phyloP scores from a whole-genome alignment of 2,888 invertebrate species.

The Clitarchus hookeri region DNA sequence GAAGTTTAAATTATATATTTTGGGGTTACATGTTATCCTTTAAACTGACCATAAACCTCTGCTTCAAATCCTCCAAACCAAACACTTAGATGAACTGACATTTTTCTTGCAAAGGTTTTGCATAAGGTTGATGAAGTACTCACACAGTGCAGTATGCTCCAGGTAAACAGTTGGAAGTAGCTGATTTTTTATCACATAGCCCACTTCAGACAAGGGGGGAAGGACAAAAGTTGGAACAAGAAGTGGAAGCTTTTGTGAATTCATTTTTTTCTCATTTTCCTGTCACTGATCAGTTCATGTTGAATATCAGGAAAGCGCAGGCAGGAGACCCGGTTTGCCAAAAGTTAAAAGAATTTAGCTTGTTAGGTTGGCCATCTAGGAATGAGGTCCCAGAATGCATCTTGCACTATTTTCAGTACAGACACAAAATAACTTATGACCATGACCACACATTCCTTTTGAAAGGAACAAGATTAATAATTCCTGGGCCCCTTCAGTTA shows the following conservation, averaged over 20 bases:
- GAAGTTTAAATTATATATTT: not conserved
- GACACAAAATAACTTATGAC: constrained; percentile 26
- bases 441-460: constrained; percentile 29
- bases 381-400: not conserved
- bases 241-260: not conserved
- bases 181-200: constrained; percentile 43
- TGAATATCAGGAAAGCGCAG: constrained; percentile 19
- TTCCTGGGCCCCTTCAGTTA: constrained; percentile 40
- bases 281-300: not conserved
- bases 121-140: constrained; percentile 43
- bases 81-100: constrained; percentile 34
- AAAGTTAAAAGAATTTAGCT: constrained; percentile 30
- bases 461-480: constrained; percentile 35
- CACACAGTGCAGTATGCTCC: constrained; percentile 42
- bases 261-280: not conserved
- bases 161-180: constrained; percentile 43
- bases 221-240: not conserved
- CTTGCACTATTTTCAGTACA: not conserved
- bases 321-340: constrained; percentile 29
- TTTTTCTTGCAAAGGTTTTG: constrained; percentile 38
- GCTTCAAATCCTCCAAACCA: constrained; percentile 34
- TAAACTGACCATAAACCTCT: constrained; percentile 35
- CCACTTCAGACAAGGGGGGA: constrained; percentile 25
- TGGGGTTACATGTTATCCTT: not conserved
- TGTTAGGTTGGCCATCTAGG: constrained; percentile 39